These are phyloP conservation scores for Corythoichthys haematopterus DNA, from an alignment of 2,113 vertebrate genomes.

Conservation along the genomic window DNA sequence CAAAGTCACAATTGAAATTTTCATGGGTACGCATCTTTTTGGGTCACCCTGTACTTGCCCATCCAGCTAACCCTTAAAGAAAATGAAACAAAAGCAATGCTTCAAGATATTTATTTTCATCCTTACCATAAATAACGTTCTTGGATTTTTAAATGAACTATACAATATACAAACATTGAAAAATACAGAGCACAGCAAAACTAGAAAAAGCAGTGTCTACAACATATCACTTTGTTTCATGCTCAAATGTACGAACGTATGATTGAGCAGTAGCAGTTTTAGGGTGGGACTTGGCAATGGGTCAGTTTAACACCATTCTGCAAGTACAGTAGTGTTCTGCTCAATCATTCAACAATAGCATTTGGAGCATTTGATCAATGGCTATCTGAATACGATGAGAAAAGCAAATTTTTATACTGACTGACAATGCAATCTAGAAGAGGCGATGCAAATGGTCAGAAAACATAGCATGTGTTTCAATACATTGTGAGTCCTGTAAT, in stretches of 20 bases:
- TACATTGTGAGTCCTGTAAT: constrained; percentile 16
- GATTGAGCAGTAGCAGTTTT: no score
- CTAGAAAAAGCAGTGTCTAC: background rate
- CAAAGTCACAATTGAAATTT: no score
- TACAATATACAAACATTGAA: constrained; percentile 58
- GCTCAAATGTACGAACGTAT: background rate
- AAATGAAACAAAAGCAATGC: constrained; percentile 18
- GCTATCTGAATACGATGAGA: background rate
- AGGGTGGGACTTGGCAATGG: no score
- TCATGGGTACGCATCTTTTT: no score
- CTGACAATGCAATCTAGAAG: background rate
- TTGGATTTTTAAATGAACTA: constrained; percentile 38
- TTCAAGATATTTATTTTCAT: constrained; percentile 51
- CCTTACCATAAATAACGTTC: constrained; percentile 36
- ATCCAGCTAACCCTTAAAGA: background rate
- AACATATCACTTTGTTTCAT: background rate
- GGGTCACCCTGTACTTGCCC: background rate
- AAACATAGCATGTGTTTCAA: constrained; percentile 21
- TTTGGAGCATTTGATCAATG: background rate
- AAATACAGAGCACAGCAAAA: constrained; percentile 34
- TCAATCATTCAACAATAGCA: background rate
- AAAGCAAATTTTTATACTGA: background rate
- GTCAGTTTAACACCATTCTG: no score
- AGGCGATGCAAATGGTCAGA: constrained; percentile 1
- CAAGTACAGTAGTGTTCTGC: background rate